Evolutionary conservation across 2,797 vertebrate genomes (phyloP), one percentile per base, ranked within the genome.

Genomic region (Ficedula albicollis): DNA sequence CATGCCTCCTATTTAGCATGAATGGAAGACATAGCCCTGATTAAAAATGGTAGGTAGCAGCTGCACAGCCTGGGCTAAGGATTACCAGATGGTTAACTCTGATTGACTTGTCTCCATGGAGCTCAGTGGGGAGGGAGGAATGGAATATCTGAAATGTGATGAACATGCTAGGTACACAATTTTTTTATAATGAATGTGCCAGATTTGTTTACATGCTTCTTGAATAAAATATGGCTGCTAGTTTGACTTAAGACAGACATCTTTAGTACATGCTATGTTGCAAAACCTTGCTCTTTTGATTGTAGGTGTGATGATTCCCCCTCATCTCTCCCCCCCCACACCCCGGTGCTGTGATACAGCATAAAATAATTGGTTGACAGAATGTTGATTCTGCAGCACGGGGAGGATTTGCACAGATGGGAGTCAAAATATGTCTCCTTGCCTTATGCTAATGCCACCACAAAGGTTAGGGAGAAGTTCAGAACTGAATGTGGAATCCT

Each of bases 11-110:
- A 90, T 97, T 98, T 97, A 96, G 96, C 96, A 96, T 97, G 97
- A 97, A 97, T 96, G 96, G 95, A 96, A 96, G 94, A 97, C 95
- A 96, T 95, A 96, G 93, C 94, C 82, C 89, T 97, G 97, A 98
- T 97, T 97, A 97, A 96, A 97, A 97, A 96, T 96, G 85, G 94
- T 96, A 96, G 95, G 95, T 91, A 98, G 97, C 98, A 98, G 98
- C 97, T 98, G 98, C 96, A 97, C 94, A 92, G 94, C 96, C 97
- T 97, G 96, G 95, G 96, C 97, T 97, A 97, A 98, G 97, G 96
- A 96, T 94, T 96, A 95, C 97, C 98, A 98, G 98, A 98, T 98
- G 98, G 98, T 96, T 96, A 97, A 85, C 95, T 97, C 95, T 97
- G 94, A 97, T 97, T 97, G 97, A 97, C 97, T 97, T 96, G 97